Evolutionary conservation across 2,113 vertebrate species (phyloP).

Genomic region (rabbit (Oryctolagus cuniculus)): mOryCun1.1 NC_091445.1:86177001-86177500

Average conservation of each 20-base stretch:
- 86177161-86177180: conserved; percentile 56
- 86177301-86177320: conserved; percentile 53
- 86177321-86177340: neutral
- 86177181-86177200: conserved; percentile 49
- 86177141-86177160: conserved; percentile 45
- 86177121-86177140: neutral
- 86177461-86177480: conserved; percentile 26
- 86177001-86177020: conserved; percentile 30
- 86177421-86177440: neutral
- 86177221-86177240: conserved; percentile 58
- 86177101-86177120: conserved; percentile 58
- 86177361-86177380: conserved; percentile 62
- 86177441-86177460: conserved; percentile 43
- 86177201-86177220: conserved; percentile 49
- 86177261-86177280: conserved; percentile 60
- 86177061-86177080: conserved; percentile 33
- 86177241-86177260: conserved; percentile 44
- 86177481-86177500: conserved; percentile 44
- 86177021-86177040: neutral
- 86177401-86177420: conserved; percentile 28
- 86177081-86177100: conserved; percentile 21
- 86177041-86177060: conserved; percentile 38
- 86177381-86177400: conserved; percentile 6
- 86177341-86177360: conserved; percentile 42
- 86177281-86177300: conserved; percentile 45